These are phyloP conservation scores for Pyrrhosoma nymphula DNA, from an alignment of 2,888 invertebrate species.

Conservation along the genomic window DNA sequence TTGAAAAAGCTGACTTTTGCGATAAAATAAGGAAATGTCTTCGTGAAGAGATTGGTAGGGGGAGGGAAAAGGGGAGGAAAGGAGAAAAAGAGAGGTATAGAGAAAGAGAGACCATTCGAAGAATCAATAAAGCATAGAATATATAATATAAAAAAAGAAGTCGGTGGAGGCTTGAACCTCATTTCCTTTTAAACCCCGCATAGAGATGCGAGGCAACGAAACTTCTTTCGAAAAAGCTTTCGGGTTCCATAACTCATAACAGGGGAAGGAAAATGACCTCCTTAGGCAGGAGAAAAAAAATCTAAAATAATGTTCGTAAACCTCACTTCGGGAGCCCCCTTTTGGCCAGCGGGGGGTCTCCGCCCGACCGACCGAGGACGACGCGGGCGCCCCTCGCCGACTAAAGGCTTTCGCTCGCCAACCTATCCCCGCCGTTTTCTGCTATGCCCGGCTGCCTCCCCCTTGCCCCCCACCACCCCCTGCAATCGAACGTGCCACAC, in stretches of 20 bases:
- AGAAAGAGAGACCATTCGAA: slow-evolving; percentile 34
- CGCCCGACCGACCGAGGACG: neutral
- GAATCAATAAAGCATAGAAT: slow-evolving; percentile 58
- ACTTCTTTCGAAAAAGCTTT: slow-evolving; percentile 42
- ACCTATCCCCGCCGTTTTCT: neutral
- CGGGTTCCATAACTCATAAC: slow-evolving; percentile 49
- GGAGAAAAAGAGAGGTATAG: neutral
- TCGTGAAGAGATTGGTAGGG: neutral
- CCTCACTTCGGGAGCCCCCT: slow-evolving; percentile 5
- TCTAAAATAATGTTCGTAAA: slow-evolving; percentile 11
- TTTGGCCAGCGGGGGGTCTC: neutral
- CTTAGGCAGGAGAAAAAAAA: neutral
- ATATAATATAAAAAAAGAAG: slow-evolving; percentile 33
- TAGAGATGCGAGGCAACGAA: slow-evolving; percentile 20
- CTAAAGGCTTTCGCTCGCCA: neutral
- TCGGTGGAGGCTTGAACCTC: neutral
- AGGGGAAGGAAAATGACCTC: slow-evolving; percentile 11
- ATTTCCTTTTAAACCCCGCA: slow-evolving; percentile 13
- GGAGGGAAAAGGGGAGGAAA: neutral
- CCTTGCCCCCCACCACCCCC: neutral
- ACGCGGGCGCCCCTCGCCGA: neutral
- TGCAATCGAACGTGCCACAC: neutral
- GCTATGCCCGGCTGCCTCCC: neutral
- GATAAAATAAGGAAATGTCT: slow-evolving; percentile 61
- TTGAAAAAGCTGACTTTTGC: slow-evolving; percentile 55